These are phyloP conservation scores for Martes martes DNA, from an alignment of 2,113 vertebrate genomes.

Conservation along the genomic window DNA sequence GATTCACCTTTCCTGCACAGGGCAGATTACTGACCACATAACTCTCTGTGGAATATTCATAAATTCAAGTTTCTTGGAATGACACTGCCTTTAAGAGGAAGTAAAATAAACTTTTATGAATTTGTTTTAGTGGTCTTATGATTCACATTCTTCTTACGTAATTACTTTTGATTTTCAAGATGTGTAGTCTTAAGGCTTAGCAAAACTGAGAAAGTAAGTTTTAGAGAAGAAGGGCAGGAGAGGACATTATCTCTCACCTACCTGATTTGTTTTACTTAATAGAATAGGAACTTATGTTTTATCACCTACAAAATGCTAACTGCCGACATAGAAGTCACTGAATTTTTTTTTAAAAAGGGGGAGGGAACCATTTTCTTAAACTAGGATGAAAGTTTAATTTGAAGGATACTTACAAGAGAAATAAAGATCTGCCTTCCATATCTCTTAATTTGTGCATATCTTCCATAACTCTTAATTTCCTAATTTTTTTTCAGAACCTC, in stretches of 20 bases:
- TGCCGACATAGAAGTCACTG: background rate
- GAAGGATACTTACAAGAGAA: background rate
- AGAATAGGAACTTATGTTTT: background rate
- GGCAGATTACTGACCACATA: background rate
- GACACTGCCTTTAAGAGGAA: background rate
- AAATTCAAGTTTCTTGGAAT: background rate
- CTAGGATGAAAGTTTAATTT: background rate
- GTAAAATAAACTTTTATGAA: background rate
- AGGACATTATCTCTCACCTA: background rate
- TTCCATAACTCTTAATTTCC: background rate
- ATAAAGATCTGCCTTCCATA: background rate
- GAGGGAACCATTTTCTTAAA: background rate
- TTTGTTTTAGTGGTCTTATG: background rate
- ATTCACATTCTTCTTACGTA: background rate
- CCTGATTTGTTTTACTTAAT: conserved; percentile 3
- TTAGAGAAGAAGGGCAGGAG: background rate
- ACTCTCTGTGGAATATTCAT: background rate
- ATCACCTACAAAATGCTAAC: background rate
- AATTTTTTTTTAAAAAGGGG: background rate
- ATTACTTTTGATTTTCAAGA: background rate
- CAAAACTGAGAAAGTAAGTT: background rate
- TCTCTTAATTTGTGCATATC: background rate
- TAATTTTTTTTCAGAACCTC: background rate
- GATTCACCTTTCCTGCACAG: background rate
- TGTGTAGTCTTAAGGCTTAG: background rate